phyloP scores from a whole-genome alignment of 2,113 vertebrate species.

The Pimephales promelas region DNA sequence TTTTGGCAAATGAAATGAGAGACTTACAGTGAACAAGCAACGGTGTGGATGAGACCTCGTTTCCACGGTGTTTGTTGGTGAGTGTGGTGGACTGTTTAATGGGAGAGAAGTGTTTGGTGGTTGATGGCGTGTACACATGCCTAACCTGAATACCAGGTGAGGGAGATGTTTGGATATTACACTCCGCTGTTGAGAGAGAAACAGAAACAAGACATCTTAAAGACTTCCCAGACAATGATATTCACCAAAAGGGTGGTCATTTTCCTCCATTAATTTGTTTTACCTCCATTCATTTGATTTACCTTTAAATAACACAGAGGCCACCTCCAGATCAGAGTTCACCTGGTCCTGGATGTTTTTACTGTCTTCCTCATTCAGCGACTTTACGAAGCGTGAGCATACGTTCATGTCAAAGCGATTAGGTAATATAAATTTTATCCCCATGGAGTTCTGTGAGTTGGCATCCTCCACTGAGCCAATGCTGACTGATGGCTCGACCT shows the following conservation, averaged over 20 bases:
- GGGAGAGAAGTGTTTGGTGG: conserved; percentile 97
- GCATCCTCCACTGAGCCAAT: conserved; percentile 70
- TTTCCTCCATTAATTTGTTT: neutral
- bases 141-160: conserved; percentile 96
- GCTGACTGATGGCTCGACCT: conserved; percentile 86
- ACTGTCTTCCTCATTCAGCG: conserved; percentile 96
- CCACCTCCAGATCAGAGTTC: conserved; percentile 97
- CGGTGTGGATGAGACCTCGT: conserved; percentile 95
- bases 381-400: conserved; percentile 98
- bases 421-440: conserved; percentile 96
- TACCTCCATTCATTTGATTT: conserved; percentile 75
- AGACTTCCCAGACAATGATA: neutral
- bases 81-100: conserved; percentile 98
- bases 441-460: conserved; percentile 87
- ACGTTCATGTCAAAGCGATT: conserved; percentile 99
- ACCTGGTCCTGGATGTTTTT: conserved; percentile 99
- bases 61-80: conserved; percentile 98
- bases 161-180: conserved; percentile 95
- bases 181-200: conserved; percentile 81
- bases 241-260: neutral
- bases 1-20: neutral
- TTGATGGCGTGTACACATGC: conserved; percentile 96
- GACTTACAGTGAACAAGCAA: conserved; percentile 93
- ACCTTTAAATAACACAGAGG: conserved; percentile 99
- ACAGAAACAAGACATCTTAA: neutral